Evolutionary conservation across 2,113 vertebrate species (phyloP), one percentile per base, ranked within the genome.

Genomic region (Talpa occidentalis): DNA sequence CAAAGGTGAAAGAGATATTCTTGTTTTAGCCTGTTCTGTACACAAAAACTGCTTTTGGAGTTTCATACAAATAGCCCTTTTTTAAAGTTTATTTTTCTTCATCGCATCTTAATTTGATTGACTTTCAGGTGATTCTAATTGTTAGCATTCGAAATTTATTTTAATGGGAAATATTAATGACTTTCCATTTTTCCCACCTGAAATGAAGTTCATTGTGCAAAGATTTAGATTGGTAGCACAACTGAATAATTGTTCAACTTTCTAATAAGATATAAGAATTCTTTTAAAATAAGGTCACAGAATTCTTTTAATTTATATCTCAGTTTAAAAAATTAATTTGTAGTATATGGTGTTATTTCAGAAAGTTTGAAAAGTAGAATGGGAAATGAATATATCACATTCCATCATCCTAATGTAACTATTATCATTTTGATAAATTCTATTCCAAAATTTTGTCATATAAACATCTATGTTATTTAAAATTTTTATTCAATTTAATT

Each of bases 291-390:
- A 54, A 78, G 42, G 60, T 44, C 54, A 72, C 24, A 64, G 10
- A 70, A 42, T 60, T 89, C 16, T 78, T 94, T 94, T 72, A 47
- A 64, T 79, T 88, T 78, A 24, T 62, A 88, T 64, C 59, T 47
- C 74, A 78, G 35, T 24, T 88, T 67, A 54, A 80, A 47, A 52
- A 79, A 62, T 62, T 80, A 32, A n/a, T 19, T 86, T 62, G n/a
- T 19, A n/a, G 32, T 32, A 9, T 80, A 54, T 64, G 80, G 17
- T 40, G 28, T 74, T 15, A 56, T 70, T 80, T n/a, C 59, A 49
- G 81, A 84, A 84, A 56, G 37, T 64, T 85, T 81, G 84, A 17
- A 54, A 90, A 60, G 69, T 24, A 80, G 37, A 60, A 52, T 62
- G 32, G 30, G 35, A 59, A 47, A n/a, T 54, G 22, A 42, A 59